These are phyloP conservation scores for Saccostrea cuccullata DNA, from an alignment of 1,140 invertebrate species.

Conservation along the genomic window DNA sequence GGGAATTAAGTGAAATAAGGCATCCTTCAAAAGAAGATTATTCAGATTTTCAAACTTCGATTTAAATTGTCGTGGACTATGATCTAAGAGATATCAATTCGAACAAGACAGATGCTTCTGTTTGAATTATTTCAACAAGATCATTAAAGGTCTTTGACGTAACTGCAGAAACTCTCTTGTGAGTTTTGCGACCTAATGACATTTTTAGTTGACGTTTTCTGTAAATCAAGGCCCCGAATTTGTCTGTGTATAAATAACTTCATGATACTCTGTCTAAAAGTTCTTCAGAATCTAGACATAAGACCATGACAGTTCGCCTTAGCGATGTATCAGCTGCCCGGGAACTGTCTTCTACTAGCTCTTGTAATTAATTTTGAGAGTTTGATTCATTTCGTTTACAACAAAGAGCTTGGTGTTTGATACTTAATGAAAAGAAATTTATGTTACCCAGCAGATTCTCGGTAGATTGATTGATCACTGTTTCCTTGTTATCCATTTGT, in stretches of 20 bases:
- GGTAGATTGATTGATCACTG: background rate
- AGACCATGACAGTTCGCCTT: background rate
- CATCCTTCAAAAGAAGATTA: no score
- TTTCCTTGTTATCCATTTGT: background rate
- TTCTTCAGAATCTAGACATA: background rate
- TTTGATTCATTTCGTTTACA: slow-evolving; percentile 17
- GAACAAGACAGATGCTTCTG: background rate
- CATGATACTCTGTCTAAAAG: background rate
- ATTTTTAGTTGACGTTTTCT: slow-evolving; percentile 38
- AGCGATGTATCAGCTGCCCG: background rate
- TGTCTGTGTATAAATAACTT: slow-evolving; percentile 30
- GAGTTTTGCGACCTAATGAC: slow-evolving; percentile 28
- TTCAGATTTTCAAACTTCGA: no score
- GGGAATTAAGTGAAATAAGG: no score
- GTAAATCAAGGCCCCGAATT: slow-evolving; percentile 29
- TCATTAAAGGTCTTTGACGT: slow-evolving; percentile 31
- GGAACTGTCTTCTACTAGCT: background rate
- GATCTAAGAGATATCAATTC: background rate
- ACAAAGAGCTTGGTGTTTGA: background rate
- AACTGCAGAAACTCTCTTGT: slow-evolving; percentile 14
- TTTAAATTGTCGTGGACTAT: background rate
- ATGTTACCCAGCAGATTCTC: background rate
- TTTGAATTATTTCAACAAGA: slow-evolving; percentile 27
- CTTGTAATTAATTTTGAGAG: slow-evolving; percentile 5
- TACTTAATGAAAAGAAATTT: slow-evolving; percentile 28